phyloP scores from a whole-genome alignment of 2,888 invertebrate genomes.

The Heliothis peltigera region DNA sequence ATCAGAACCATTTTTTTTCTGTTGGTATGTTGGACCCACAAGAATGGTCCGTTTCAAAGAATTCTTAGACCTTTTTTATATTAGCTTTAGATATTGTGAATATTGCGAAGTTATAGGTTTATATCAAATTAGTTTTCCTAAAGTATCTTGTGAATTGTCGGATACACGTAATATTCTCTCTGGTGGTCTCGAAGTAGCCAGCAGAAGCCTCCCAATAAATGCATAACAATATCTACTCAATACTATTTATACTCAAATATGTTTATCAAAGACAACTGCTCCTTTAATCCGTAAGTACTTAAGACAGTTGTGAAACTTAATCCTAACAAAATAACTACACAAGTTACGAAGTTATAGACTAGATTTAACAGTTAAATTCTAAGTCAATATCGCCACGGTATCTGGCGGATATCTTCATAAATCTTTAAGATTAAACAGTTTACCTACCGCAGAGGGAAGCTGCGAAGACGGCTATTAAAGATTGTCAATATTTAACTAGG shows the following conservation, averaged over 20 bases:
- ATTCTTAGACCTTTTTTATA: background rate
- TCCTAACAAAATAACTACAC: slow-evolving; percentile 9
- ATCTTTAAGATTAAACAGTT: slow-evolving; percentile 34
- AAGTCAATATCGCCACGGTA: slow-evolving; percentile 23
- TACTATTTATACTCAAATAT: slow-evolving; percentile 5
- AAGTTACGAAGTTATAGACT: slow-evolving; percentile 21
- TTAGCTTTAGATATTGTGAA: background rate
- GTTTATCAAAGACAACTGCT: slow-evolving; percentile 4
- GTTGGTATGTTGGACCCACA: background rate
- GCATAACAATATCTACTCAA: background rate
- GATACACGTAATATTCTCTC: too few relatives aligned
- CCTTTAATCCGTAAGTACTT: slow-evolving; percentile 6
- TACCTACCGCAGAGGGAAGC: slow-evolving; percentile 13
- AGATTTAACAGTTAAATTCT: slow-evolving; percentile 16
- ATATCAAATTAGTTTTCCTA: background rate
- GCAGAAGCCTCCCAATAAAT: too few relatives aligned
- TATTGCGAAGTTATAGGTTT: background rate
- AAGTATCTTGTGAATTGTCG: too few relatives aligned
- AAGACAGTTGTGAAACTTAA: slow-evolving; percentile 2
- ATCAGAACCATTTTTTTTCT: background rate
- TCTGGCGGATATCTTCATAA: slow-evolving; percentile 24
- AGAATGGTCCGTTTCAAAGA: background rate
- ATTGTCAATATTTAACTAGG: slow-evolving; percentile 33
- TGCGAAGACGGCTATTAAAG: slow-evolving; percentile 5
- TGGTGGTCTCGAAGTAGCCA: too few relatives aligned